Conservation (phyloP, 2,113 vertebrate species). For the Atrichornis clamosus region DNA sequence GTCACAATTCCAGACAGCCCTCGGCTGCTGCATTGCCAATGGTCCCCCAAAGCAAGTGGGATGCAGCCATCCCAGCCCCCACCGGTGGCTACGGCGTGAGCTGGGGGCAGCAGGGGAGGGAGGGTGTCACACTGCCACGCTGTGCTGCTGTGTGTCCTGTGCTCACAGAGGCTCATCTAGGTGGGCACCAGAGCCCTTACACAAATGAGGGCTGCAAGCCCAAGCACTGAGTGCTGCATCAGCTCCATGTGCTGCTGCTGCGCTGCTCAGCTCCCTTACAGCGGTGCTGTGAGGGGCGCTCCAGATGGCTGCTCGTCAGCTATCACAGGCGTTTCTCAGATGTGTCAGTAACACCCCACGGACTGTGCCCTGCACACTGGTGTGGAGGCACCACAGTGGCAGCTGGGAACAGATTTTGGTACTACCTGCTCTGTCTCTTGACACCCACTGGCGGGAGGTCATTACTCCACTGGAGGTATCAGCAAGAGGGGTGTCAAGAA, state of each 20-base stretch:
- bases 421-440: background rate
- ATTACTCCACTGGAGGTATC: background rate
- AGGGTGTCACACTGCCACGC: background rate
- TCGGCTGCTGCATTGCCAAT: background rate
- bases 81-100: background rate
- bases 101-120: background rate
- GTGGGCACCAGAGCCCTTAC: background rate
- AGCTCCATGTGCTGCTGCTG: rapidly evolving
- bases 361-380: rapidly evolving
- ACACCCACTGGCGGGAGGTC: too few relatives aligned
- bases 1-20: background rate
- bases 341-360: background rate
- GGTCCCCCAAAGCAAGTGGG: background rate
- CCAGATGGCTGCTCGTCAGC: background rate
- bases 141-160: background rate
- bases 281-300: background rate
- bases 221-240: background rate
- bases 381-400: too few relatives aligned
- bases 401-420: background rate
- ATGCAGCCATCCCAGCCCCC: background rate
- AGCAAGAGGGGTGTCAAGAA: background rate
- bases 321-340: background rate
- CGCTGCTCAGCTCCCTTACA: rapidly evolving
- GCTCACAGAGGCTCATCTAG: background rate
- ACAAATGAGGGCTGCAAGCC: rapidly evolving